Evolutionary conservation across 2,888 invertebrate species (phyloP), one percentile per base, ranked within the genome.

Genomic region (Lagria hirta): DNA sequence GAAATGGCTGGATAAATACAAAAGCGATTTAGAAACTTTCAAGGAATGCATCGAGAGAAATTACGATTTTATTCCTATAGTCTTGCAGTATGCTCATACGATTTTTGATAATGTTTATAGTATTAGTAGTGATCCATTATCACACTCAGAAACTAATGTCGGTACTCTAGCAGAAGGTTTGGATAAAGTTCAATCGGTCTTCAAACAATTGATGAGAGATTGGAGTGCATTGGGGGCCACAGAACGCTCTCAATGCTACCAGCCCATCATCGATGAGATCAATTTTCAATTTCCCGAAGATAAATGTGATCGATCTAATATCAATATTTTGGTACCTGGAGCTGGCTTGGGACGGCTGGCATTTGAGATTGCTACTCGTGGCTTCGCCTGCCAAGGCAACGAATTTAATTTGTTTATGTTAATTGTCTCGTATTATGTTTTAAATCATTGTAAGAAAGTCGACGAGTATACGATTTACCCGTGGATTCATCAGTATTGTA

Each of bases 351-450:
- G 96, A 0, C 76, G 99, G 43, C 77, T 99, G 1, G 91, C 95
- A 0, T 96, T 88, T 76, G 98, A 99, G 76, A 81, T 99, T 16
- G 95, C 97, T 0, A 80, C 81, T 41, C 77, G 83, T 10, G 97
- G 97, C 1, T 99, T 86, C 73, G 80, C 80, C 5, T 97, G 96
- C 60, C 93, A 97, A 72, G 99, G 97, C 51, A 99, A 99, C 69
- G 99, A 99, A 73, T 97, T 95, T 75, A 95, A 94, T 15, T 79
- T 97, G 21, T 97, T 94, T 70, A 99, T 99, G 98, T 75, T 99
- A 30, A 89, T 98, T 57, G 90, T 94, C 0, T 95, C 97, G 26
- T 92, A 95, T 73, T 98, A 95, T 70, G 86, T 99, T 42, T 75
- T 99, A 26, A 99, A 99, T 74, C 82, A 85, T 74, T 93, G 81